Conservation (phyloP, 2,797 vertebrate genomes). For the Argya squamiceps region DNA sequence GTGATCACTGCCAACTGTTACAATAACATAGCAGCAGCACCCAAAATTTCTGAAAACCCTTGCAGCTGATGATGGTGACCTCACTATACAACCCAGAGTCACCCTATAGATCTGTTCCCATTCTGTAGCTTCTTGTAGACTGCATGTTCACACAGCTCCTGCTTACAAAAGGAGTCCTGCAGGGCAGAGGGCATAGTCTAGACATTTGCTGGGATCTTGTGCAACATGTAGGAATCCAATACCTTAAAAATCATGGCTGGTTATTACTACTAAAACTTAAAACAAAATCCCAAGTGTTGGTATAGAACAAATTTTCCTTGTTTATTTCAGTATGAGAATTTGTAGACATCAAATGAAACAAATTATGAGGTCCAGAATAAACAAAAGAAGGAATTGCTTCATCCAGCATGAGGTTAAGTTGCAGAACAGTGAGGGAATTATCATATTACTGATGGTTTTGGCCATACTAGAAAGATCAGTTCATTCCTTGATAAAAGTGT, state of each 20-base stretch:
- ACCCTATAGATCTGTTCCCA: not conserved
- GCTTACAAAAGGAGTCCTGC: not conserved
- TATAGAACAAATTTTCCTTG: not conserved
- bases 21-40: not conserved
- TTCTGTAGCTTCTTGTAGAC: not conserved
- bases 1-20: not conserved
- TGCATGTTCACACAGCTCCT: not conserved
- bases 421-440: not conserved
- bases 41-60: not conserved
- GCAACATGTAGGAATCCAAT: not conserved
- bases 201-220: not conserved
- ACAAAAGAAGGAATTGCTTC: not conserved
- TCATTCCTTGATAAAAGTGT: not conserved
- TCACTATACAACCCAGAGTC: not conserved
- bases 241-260: not conserved
- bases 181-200: not conserved
- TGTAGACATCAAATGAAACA: not conserved
- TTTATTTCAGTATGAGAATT: not conserved
- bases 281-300: not conserved
- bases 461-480: not conserved
- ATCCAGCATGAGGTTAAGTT: not conserved
- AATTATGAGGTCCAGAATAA: not conserved
- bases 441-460: not conserved
- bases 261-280: not conserved
- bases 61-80: not conserved